These are phyloP conservation scores for Pristionchus exspectatus DNA, from an alignment of 2,888 invertebrate species.

Conservation along the genomic window DNA sequence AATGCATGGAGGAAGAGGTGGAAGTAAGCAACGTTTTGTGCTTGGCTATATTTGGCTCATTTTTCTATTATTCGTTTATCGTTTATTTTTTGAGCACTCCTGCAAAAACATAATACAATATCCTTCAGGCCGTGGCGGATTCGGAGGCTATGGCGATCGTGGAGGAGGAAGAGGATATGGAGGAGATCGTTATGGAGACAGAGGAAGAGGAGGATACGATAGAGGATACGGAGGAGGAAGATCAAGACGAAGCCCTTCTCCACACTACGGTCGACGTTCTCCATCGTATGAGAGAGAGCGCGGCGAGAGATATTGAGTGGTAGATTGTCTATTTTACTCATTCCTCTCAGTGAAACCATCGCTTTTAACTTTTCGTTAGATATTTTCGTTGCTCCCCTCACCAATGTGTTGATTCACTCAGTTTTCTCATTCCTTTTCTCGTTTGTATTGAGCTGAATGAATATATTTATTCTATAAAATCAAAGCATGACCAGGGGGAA, in stretches of 20 bases:
- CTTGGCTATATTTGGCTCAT: no score
- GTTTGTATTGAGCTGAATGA: no score
- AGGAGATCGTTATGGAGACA: constrained; percentile 53
- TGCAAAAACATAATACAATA: no score
- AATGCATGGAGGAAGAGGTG: neutral
- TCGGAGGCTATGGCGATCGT: constrained; percentile 54
- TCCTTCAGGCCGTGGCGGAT: constrained; percentile 30
- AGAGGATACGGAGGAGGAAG: constrained; percentile 45
- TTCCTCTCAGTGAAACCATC: neutral
- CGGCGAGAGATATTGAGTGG: neutral
- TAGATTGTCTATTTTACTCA: neutral
- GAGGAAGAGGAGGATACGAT: constrained; percentile 48
- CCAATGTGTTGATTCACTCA: no score
- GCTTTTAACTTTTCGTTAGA: neutral
- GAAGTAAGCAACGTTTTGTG: neutral
- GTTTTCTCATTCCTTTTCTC: no score
- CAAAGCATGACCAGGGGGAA: no score
- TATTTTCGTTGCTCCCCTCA: neutral
- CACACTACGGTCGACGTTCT: constrained; percentile 47
- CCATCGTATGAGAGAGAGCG: constrained; percentile 50
- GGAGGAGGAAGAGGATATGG: constrained; percentile 57
- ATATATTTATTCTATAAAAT: no score
- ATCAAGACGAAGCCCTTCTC: constrained; percentile 44
- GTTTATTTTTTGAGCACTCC: neutral
- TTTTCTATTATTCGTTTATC: neutral